phyloP scores from a whole-genome alignment of 2,113 vertebrate genomes.

The Nesogale talazaci region DNA sequence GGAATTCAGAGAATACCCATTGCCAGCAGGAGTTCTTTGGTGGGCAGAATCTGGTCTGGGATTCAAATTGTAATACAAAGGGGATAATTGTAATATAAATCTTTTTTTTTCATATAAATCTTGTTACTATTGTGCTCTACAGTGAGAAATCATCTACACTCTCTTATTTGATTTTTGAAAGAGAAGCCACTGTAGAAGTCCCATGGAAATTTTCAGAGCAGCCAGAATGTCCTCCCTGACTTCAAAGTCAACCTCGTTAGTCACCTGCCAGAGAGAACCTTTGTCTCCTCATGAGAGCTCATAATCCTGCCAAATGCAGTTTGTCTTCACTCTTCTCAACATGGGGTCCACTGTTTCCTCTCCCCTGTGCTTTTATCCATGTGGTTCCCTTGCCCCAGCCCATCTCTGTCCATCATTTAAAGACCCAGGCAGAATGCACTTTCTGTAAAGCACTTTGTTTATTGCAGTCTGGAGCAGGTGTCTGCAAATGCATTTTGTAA shows the following conservation, averaged over 20 bases:
- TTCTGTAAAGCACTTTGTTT: neutral
- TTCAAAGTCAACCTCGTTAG: neutral
- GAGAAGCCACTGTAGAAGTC: conserved; percentile 20
- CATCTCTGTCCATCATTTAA: neutral
- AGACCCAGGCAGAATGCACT: neutral
- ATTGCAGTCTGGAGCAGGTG: neutral
- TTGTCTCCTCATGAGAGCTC: neutral
- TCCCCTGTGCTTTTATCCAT: neutral
- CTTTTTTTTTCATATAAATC: too few relatives aligned
- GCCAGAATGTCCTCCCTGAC: neutral
- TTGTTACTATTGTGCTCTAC: neutral
- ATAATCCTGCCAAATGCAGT: neutral
- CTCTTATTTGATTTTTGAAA: conserved; percentile 20
- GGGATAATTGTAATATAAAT: too few relatives aligned
- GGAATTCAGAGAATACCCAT: neutral
- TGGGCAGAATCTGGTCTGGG: neutral
- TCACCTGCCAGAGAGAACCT: neutral
- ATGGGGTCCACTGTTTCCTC: neutral
- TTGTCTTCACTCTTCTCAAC: neutral
- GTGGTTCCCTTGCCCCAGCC: neutral
- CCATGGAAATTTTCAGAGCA: too few relatives aligned
- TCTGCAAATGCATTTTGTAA: conserved; percentile 2
- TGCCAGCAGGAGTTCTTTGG: neutral
- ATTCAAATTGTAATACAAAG: neutral
- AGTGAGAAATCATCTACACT: conserved; percentile 50